phyloP scores from a whole-genome alignment of 2,113 vertebrate species.

The Pelvicachromis taeniatus region DNA sequence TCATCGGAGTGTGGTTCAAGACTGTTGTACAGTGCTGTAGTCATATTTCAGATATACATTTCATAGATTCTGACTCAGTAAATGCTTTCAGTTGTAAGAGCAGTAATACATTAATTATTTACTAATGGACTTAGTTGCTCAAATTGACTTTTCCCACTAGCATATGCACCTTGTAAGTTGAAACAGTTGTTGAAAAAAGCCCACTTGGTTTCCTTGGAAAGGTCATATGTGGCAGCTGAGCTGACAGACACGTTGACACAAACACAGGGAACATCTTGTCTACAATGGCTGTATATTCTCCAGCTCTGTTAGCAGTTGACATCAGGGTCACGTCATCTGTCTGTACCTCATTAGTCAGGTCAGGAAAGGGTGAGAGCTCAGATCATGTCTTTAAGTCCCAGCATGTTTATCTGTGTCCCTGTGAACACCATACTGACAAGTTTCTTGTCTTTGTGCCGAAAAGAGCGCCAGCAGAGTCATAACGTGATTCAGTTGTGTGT shows the following conservation, averaged over 20 bases:
- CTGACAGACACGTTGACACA: conserved; percentile 6
- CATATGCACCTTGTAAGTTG: not conserved
- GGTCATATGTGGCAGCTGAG: not conserved
- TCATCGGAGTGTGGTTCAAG: not conserved
- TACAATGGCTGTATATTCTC: conserved; percentile 29
- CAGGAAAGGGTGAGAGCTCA: conserved; percentile 25
- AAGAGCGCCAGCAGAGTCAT: conserved; percentile 24
- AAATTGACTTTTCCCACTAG: not conserved
- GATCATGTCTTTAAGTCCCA: conserved; percentile 23
- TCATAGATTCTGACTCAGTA: not conserved
- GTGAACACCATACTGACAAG: conserved; percentile 10
- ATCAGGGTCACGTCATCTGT: conserved; percentile 32
- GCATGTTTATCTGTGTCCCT: conserved; percentile 36
- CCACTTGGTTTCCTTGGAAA: conserved; percentile 15
- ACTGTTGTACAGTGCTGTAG: not conserved
- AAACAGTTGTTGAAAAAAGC: conserved; percentile 1
- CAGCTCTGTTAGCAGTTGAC: not conserved
- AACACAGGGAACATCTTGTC: not conserved
- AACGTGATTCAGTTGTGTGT: not conserved
- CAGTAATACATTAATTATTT: not conserved
- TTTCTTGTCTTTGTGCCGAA: conserved; percentile 11
- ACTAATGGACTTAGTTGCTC: not conserved
- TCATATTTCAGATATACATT: not conserved
- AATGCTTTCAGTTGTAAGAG: not conserved
- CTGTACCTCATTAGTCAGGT: conserved; percentile 60